These are phyloP conservation scores for Phoebastria nigripes DNA, from an alignment of 2,797 vertebrate species.

Conservation along the genomic window DNA sequence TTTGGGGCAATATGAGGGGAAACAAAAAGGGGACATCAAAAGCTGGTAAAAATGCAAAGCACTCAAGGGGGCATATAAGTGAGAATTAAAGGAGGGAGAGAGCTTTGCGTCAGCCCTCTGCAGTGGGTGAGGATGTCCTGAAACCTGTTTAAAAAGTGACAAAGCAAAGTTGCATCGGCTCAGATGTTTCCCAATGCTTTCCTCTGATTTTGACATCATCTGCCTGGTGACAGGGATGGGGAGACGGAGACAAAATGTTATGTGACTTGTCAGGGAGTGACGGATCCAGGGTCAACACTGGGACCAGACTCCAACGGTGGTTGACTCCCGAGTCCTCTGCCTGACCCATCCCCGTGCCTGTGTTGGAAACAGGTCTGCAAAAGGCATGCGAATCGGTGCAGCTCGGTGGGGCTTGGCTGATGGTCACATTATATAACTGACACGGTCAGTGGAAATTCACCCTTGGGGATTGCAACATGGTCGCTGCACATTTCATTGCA, in stretches of 20 bases:
- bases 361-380: neutral
- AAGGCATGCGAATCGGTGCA: fast-evolving
- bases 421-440: neutral
- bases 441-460: neutral
- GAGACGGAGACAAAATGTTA: neutral
- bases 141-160: neutral
- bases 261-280: fast-evolving
- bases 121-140: neutral
- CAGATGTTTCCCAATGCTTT: neutral
- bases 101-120: neutral
- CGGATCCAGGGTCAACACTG: fast-evolving
- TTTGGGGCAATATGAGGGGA: neutral
- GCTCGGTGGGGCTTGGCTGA: neutral
- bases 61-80: no score
- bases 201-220: neutral
- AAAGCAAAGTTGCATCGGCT: neutral
- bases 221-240: neutral
- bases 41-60: neutral
- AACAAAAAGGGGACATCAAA: neutral
- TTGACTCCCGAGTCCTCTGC: neutral
- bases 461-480: neutral
- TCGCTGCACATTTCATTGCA: neutral
- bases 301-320: neutral
- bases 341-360: neutral
- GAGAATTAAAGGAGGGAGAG: neutral